Base-by-base conservation (phyloP, 2,797 vertebrate genomes). In the Ctenosaura bakeri region DNA sequence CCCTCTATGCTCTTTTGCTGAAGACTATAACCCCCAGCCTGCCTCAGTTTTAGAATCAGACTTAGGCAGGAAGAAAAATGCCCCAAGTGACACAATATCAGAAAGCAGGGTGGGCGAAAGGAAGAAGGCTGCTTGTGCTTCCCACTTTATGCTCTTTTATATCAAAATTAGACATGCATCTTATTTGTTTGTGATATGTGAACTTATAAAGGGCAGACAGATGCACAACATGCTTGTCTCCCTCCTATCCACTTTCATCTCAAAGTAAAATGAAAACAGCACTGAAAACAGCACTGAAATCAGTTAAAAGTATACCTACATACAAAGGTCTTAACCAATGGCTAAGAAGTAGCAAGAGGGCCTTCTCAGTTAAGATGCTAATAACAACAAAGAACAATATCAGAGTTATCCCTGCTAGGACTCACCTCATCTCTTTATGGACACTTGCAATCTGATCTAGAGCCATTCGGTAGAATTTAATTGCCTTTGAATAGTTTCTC, bases 381-480 rank as follows among this genome's bases (percentile, higher is more conserved):
- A 71, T 12, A 38, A 82, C n/a, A 82, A 59, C n/a, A 89, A 50
- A 90, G 46, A 2, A 16, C 73, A 89, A 92, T 46, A 42, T 50
- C 54, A 56, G 32, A 13, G 35, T 6, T n/a, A 46, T 83, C 73
- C n/a, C 5, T 78, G 35, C n/a, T 64, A 16, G 91, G 92, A 95
- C 97, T 97, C 90, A 98, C 98, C 98, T 98, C 98, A 99, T 98
- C 86, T 98, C 98, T 95, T 98, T 98, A 97, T 99, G 98, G 52
- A 96, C 95, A 90, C 98, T 98, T 92, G 98, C 98, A 94, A 99
- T 98, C 96, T 99, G 99, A 96, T 99, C 99, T 94, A 99, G 96
- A 24, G 99, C 99, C 99, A 99, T 99, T 74, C 98, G 98, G 96
- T 99, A 99, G 97, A 99, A 98, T 94, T 99, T 99, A 91, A 99